Base-by-base conservation (phyloP, 2,888 invertebrate genomes). In the Pecten maximus region DNA sequence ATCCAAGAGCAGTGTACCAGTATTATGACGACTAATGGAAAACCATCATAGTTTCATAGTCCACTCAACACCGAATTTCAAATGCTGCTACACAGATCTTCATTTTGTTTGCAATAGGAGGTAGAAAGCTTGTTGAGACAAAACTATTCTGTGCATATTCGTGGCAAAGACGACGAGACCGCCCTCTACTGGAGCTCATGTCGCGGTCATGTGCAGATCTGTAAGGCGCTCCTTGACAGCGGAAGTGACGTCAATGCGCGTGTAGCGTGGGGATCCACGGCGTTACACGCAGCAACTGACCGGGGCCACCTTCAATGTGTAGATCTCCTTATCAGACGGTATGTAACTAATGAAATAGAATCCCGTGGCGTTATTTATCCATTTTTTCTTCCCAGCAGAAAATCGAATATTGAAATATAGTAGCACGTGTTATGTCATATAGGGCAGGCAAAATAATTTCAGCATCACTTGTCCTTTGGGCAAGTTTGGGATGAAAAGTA, bases 171-270 rank as follows among this genome's bases (percentile, higher is more conserved):
- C 89, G 92, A 94, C 19, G 94, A 94, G 16, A 95, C 95, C 12
- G 93, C 95, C 2, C 91, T 95, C 6, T 95, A 95, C 91, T 95
- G 95, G 94, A 93, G 94, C 87, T 94, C 94, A 15, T 95, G 95
- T 89, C 93, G 94, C 23, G 95, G 95, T 10, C 91, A 95, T 87
- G 88, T 89, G 35, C 50, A 91, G 4, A 93, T 95, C 88, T 93
- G 94, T 87, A 89, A 92, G 74, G 90, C 92, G 16, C 92, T 95
- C 10, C 89, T 95, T 40, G 88, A 93, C 40, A 93, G 93, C 44
- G 94, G 94, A 90, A 91, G 95, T 94, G 94, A 94, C 91, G 92
- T 95, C 87, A 94, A 95, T 54, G 93, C 94, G 2, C 90, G 92
- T 19, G 95, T 95, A n/a, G 93, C 91, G 40, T 95, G 94, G 94